Percentiles rank a stretch among this genome's conserved stretches.
Conservation (phyloP, 53 echinoderm and acorn worm species). For the Temnopleurus reevesii region DNA sequence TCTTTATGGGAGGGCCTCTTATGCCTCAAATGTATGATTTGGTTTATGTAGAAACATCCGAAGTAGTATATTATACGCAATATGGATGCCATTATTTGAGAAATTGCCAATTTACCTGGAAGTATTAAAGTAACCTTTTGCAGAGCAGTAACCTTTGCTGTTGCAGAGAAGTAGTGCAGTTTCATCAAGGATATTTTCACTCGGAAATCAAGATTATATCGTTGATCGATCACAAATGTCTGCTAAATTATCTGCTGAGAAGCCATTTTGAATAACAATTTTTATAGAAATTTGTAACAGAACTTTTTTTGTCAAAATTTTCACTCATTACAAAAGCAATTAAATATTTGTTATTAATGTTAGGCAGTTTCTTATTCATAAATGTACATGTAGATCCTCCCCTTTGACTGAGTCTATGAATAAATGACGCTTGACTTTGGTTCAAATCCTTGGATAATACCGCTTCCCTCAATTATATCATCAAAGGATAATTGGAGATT, state of each 20-base stretch:
- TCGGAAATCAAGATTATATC: background rate
- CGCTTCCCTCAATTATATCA: background rate
- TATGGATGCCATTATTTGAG: constrained; percentile 16
- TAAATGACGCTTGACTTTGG: background rate
- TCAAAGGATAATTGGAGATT: background rate
- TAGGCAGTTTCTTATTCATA: background rate
- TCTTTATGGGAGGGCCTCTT: constrained; percentile 26
- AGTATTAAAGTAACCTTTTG: constrained; percentile 11
- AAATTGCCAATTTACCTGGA: background rate
- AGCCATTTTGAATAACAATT: too few relatives aligned
- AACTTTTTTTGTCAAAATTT: too few relatives aligned
- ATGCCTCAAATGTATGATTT: constrained; percentile 12
- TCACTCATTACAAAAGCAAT: too few relatives aligned
- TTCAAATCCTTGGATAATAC: background rate
- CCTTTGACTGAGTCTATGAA: background rate
- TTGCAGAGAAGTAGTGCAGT: background rate
- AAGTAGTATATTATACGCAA: background rate
- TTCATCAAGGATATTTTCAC: background rate
- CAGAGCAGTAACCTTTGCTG: background rate
- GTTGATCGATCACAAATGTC: background rate
- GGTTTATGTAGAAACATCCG: background rate
- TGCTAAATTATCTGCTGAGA: too few relatives aligned
- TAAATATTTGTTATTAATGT: too few relatives aligned
- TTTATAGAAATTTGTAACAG: too few relatives aligned
- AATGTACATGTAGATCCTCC: background rate